phyloP scores from a whole-genome alignment of 2,888 invertebrate genomes.

The Callyntrura guangdongensis region DNA sequence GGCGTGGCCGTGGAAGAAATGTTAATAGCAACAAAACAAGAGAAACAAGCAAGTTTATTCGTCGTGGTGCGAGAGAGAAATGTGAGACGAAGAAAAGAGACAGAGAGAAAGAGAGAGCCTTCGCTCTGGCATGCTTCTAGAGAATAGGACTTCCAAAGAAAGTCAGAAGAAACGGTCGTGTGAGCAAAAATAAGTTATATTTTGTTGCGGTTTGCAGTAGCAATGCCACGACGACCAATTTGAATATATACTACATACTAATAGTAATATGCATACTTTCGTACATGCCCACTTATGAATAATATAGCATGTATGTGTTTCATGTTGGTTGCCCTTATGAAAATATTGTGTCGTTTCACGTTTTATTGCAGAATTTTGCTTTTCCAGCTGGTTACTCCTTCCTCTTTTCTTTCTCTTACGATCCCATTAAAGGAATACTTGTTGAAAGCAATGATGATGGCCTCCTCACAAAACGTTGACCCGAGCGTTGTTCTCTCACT shows the following conservation, averaged over 20 bases:
- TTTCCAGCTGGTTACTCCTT: constrained; percentile 42
- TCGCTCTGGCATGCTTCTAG: neutral
- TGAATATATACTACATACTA: constrained; percentile 48
- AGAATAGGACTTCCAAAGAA: neutral
- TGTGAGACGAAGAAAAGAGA: neutral
- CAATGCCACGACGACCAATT: constrained; percentile 21
- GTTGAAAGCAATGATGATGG: constrained; percentile 60
- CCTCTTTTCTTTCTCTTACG: constrained; percentile 17
- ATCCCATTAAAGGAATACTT: constrained; percentile 73
- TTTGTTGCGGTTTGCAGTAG: constrained; percentile 10
- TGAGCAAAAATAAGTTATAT: constrained; percentile 51
- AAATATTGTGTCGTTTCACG: constrained; percentile 45
- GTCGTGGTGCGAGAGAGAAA: too few species aligned
- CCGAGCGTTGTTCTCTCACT: neutral
- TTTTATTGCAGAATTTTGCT: constrained; percentile 58
- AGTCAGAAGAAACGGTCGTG: constrained; percentile 6
- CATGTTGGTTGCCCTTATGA: constrained; percentile 10
- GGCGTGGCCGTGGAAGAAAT: neutral
- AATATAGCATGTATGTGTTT: neutral
- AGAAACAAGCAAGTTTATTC: neutral
- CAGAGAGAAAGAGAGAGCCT: neutral
- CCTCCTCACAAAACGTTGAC: constrained; percentile 43
- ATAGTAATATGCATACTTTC: constrained; percentile 4
- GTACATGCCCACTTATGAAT: too few species aligned
- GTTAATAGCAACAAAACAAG: neutral